Base-by-base conservation (phyloP, 2,797 vertebrate species). In the Lagodon rhomboides region DNA sequence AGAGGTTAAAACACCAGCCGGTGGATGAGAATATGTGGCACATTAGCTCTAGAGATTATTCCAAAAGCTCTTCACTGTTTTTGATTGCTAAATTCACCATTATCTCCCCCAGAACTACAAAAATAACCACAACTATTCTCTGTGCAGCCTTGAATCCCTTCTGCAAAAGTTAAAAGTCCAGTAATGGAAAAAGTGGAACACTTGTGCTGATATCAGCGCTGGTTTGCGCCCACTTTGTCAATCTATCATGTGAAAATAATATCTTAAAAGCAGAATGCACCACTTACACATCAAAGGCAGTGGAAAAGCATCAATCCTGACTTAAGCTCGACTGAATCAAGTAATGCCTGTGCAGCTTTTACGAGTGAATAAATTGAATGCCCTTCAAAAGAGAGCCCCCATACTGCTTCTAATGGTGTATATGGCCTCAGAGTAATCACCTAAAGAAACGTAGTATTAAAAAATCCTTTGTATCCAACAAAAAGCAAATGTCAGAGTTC, bases 1-100 rank as follows among this genome's bases (percentile, higher is more conserved):
- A 93, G 94, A 95, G 93, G 94, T 94, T 95, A 95, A 94, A 93
- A 92, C 92, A 92, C 84, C 87, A 90, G 92, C 91, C 84, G 78
- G 82, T 91, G 86, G 90, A 94, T 92, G 94, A 95, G 93, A 92
- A 94, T 94, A 90, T 93, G 93, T 92, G 94, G 91, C 90, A 90
- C 90, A 92, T 94, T 94, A 89, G 85, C 91, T 92, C 87, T 63
- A 64, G 89, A 94, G 90, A 94, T 93, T 91, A 92, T 94, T 94
- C 91, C 85, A 85, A 77, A 84, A 80, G 79, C 78, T 91, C 93
- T 84, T 80, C 77, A 79, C 73, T 65, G 84, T 90, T 93, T 92
- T 88, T 93, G 90, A 94, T 92, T 88, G 90, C 85, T 85, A 87
- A 92, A 94, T 91, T 90, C 75, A 82, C 80, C 82, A 88, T 88